phyloP scores from a whole-genome alignment of 1,140 invertebrate genomes.

The Pachyrhynchus sulphureomaculatus region DNA sequence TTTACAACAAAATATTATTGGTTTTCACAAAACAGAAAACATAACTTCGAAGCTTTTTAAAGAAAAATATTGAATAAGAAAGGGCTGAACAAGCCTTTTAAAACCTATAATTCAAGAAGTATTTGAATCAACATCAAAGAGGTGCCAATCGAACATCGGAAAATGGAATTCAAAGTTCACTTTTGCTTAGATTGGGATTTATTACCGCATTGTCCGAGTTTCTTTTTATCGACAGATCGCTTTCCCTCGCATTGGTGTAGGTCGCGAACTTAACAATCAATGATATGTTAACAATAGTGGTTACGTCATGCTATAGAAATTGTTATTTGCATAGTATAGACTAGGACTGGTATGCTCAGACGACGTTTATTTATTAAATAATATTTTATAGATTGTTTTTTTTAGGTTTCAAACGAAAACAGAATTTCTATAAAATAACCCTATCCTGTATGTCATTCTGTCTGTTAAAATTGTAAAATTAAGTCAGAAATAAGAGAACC shows the following conservation, averaged over 20 bases:
- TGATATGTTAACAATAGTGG: constrained; percentile 51
- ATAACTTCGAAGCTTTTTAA: too few species aligned
- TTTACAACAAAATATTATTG: too few species aligned
- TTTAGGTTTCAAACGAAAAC: too few species aligned
- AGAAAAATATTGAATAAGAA: too few species aligned
- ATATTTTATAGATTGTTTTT: too few species aligned
- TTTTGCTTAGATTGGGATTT: constrained; percentile 31
- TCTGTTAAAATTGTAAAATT: too few species aligned
- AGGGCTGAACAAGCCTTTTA: neutral
- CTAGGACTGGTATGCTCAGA: too few species aligned
- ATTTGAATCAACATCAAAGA: neutral
- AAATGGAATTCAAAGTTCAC: constrained; percentile 23
- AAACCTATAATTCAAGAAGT: neutral
- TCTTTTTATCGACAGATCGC: constrained; percentile 34
- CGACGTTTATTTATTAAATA: too few species aligned
- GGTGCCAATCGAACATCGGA: neutral
- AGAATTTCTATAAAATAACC: too few species aligned
- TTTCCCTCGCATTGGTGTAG: constrained; percentile 43
- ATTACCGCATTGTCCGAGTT: constrained; percentile 35
- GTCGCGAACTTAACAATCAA: constrained; percentile 52
- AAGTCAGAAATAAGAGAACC: too few species aligned
- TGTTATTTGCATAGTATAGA: constrained; percentile 46
- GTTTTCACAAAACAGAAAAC: too few species aligned
- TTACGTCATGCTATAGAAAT: constrained; percentile 49
- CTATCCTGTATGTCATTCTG: too few species aligned